Percentiles rank a stretch among this genome's conserved stretches.
Evolutionary conservation across 2,113 vertebrate genomes (phyloP).

Genomic region (Vicugna pacos): DNA sequence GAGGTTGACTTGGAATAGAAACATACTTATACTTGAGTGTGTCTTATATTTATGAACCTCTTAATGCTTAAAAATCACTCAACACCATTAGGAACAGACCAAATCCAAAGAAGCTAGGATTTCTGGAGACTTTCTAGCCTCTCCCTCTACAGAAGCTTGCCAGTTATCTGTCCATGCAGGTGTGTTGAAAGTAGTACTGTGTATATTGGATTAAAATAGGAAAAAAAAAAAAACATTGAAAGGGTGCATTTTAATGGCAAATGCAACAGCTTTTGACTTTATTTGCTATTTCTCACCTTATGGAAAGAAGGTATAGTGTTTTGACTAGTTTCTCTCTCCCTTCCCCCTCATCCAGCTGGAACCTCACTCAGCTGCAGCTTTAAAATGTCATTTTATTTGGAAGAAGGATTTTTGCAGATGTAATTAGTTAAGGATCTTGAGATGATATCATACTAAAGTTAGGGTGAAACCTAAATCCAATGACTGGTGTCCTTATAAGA

Average conservation of each 20-base stretch:
- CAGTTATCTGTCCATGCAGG: accelerated
- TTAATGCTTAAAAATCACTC: neutral
- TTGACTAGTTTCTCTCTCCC: neutral
- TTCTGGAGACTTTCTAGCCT: neutral
- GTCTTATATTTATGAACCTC: neutral
- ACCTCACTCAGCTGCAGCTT: neutral
- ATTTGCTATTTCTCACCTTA: neutral
- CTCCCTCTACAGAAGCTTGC: neutral
- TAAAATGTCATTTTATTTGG: neutral
- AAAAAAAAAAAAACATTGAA: neutral
- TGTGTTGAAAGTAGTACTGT: neutral
- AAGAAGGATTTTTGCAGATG: neutral
- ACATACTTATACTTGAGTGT: neutral
- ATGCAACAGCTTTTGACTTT: neutral
- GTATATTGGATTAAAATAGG: neutral
- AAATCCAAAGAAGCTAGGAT: neutral
- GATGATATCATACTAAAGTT: neutral
- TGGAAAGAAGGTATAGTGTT: neutral
- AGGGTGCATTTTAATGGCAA: neutral
- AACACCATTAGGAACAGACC: neutral
- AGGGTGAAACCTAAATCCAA: neutral
- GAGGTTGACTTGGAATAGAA: neutral
- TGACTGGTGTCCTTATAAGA: neutral
- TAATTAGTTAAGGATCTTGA: neutral
- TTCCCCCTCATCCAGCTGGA: neutral